These are phyloP conservation scores for Osmerus eperlanus DNA, from an alignment of 2,113 vertebrate genomes.

Conservation along the genomic window DNA sequence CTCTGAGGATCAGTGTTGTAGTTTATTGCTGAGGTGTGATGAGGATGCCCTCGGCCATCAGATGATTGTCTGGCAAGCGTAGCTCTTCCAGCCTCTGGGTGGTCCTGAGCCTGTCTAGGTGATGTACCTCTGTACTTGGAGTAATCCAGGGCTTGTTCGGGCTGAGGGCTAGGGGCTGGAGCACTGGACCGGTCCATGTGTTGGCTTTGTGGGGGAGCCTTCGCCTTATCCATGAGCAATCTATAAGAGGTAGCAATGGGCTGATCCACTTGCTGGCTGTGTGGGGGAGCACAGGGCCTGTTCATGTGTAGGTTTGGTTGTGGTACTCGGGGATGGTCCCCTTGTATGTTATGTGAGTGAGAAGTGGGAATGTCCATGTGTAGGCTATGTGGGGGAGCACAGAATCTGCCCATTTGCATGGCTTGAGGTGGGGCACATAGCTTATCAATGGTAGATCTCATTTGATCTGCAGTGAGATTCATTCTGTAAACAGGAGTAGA, in stretches of 20 bases:
- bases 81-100: slow-evolving; percentile 38
- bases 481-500: slow-evolving; percentile 58
- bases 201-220: slow-evolving; percentile 20
- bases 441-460: slow-evolving; percentile 38
- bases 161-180: slow-evolving; percentile 26
- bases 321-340: slow-evolving; percentile 16
- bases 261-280: slow-evolving; percentile 20
- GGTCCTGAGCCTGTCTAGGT: slow-evolving; percentile 32
- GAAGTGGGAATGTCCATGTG: slow-evolving; percentile 19
- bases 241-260: slow-evolving; percentile 27
- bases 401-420: slow-evolving; percentile 15
- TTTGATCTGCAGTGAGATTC: slow-evolving; percentile 47
- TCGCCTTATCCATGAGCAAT: slow-evolving; percentile 15
- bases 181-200: slow-evolving; percentile 31
- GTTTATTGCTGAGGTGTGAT: not conserved
- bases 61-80: slow-evolving; percentile 40
- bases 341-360: slow-evolving; percentile 15
- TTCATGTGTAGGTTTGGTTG: slow-evolving; percentile 7
- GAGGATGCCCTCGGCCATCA: not conserved
- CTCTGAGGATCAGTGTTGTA: slow-evolving; percentile 20
- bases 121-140: slow-evolving; percentile 39
- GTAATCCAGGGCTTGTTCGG: slow-evolving; percentile 46
- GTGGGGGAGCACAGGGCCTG: slow-evolving; percentile 8
- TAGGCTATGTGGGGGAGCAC: slow-evolving; percentile 25
- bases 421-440: slow-evolving; percentile 31